These are phyloP conservation scores for Drosophila setosimentum DNA, from an alignment of 2,888 invertebrate species.

Conservation along the genomic window DNA sequence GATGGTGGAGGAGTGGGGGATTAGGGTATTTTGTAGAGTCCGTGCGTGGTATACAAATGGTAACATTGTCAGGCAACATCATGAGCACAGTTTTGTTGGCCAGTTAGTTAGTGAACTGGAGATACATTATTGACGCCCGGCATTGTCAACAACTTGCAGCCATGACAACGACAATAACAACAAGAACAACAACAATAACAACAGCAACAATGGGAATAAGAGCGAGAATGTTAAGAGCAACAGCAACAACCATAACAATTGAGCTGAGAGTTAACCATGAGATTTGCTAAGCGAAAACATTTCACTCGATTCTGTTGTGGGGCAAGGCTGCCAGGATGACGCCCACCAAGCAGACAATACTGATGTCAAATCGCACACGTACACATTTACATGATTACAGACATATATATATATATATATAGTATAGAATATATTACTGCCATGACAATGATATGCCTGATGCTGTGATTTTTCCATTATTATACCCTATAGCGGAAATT, in stretches of 20 bases:
- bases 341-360: conserved; percentile 53
- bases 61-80: conserved; percentile 40
- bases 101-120: conserved; percentile 64
- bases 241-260: conserved; percentile 36
- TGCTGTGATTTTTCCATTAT: conserved; percentile 13
- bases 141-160: conserved; percentile 81
- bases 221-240: conserved; percentile 36
- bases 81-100: conserved; percentile 30
- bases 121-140: conserved; percentile 78
- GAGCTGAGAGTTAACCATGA: conserved; percentile 65
- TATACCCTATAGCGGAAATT: conserved; percentile 10
- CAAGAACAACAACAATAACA: conserved; percentile 39
- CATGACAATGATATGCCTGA: conserved; percentile 72
- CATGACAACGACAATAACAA: conserved; percentile 68
- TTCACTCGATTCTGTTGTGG: conserved; percentile 61
- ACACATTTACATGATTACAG: conserved; percentile 16
- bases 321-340: conserved; percentile 53
- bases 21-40: conserved; percentile 22
- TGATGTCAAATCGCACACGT: conserved; percentile 10
- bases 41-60: conserved; percentile 76
- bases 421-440: conserved; percentile 35
- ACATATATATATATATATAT: neutral
- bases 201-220: conserved; percentile 39
- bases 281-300: conserved; percentile 76
- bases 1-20: conserved; percentile 15